Evolutionary conservation across 2,797 vertebrate genomes (phyloP), one percentile per base, ranked within the genome.

Genomic region (Hyperoplus immaculatus): DNA sequence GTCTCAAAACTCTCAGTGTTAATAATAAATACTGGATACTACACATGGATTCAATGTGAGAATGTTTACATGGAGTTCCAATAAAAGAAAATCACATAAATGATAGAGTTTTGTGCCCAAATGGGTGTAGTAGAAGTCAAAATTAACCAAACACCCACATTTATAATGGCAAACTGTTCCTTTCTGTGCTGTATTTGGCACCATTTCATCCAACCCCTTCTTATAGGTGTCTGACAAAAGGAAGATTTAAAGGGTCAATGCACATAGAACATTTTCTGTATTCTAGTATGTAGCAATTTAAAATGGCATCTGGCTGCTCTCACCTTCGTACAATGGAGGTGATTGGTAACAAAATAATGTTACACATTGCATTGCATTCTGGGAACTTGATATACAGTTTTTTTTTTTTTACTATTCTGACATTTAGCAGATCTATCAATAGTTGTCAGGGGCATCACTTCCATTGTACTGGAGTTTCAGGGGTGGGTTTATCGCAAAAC

Each of bases 211-310:
- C 29, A 29, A 29, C 29, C 29, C 29, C 29, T 29, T 29, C 29
- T 29, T 8, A 5, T 39, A 12, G 10, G 21, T 50, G 36, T 75
- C 69, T 78, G 66, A 60, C 42, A 57, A 36, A 36, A 61, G 43
- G 47, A 71, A 42, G 49, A 63, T 67, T 81, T 57, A 38, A 81
- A 75, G 68, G 60, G 78, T 69, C 56, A 72, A 29, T 81, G 67
- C 69, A 71, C 66, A 70, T 16, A 74, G 41, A 56, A 54, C 14
- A 9, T 49, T 42, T 51, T 47, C 43, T 51, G 68, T 59, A 29
- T 29, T 29, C 29, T 29, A 29, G 29, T 29, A 29, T 29, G 29
- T 29, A 29, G 29, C 29, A 29, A 29, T 29, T 29, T 29, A 29
- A 3, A 29, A 29, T 29, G 29, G 29, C 29, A 8, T 57, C 6